Evolutionary conservation across 1,140 invertebrate species (phyloP).

Genomic region (Dufourea novaeangliae): DNA sequence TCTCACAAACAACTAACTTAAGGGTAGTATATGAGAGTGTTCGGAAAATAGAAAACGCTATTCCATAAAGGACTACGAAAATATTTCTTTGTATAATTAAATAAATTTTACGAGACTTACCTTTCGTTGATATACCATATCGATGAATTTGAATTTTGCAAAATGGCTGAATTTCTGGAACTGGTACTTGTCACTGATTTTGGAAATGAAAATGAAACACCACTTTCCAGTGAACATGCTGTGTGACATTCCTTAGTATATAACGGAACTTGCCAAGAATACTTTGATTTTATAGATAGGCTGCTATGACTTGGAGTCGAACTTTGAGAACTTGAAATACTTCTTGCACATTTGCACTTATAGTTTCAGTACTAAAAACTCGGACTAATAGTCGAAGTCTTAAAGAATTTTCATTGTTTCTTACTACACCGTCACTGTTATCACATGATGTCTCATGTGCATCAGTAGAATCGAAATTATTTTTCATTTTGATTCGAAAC

Average conservation of each 20-base stretch:
- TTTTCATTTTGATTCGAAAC: slow-evolving; percentile 33
- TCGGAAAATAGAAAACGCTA: too few species aligned
- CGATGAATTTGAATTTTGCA: not conserved
- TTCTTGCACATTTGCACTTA: slow-evolving; percentile 53
- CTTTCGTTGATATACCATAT: slow-evolving; percentile 35
- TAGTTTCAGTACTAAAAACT: slow-evolving; percentile 52
- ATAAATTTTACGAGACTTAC: slow-evolving; percentile 45
- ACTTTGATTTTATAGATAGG: slow-evolving; percentile 37
- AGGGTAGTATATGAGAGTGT: too few species aligned
- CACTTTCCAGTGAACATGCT: slow-evolving; percentile 35
- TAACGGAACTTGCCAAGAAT: slow-evolving; percentile 59
- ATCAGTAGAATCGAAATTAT: slow-evolving; percentile 29
- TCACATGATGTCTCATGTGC: slow-evolving; percentile 1
- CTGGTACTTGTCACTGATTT: slow-evolving; percentile 16
- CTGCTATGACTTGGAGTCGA: slow-evolving; percentile 50
- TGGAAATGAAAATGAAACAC: slow-evolving; percentile 16
- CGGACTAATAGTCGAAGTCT: slow-evolving; percentile 60
- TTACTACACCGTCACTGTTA: slow-evolving; percentile 1
- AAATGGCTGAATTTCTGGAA: not conserved
- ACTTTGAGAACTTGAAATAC: slow-evolving; percentile 44
- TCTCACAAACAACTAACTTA: not conserved
- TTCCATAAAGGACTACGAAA: too few species aligned
- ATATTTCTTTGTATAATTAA: too few species aligned
- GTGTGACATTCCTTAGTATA: slow-evolving; percentile 23
- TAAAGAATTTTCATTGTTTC: slow-evolving; percentile 48